Conservation (phyloP, 2,797 vertebrate species). For the Spea hammondii region DNA sequence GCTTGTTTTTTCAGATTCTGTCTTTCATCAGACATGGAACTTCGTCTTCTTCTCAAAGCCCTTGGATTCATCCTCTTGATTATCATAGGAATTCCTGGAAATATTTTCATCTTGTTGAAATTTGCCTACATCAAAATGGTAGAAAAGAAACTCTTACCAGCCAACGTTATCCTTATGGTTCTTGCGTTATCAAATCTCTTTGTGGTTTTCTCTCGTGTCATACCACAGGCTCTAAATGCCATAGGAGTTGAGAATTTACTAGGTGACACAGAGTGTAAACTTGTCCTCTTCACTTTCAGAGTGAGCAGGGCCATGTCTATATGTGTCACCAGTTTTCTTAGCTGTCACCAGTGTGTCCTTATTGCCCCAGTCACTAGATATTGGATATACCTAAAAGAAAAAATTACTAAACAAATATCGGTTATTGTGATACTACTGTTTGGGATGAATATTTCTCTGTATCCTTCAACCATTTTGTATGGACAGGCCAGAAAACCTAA, state of each 20-base stretch:
- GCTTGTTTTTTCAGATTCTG: background rate
- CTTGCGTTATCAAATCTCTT: conserved; percentile 21
- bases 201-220: conserved; percentile 38
- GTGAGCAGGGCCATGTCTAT: conserved; percentile 47
- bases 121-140: conserved; percentile 9
- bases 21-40: background rate
- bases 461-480: conserved; percentile 1
- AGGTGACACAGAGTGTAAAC: conserved; percentile 40
- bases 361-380: conserved; percentile 26
- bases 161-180: conserved; percentile 19
- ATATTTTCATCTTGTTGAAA: conserved; percentile 24
- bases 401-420: background rate
- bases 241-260: conserved; percentile 38
- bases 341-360: conserved; percentile 38
- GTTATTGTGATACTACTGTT: conserved; percentile 16
- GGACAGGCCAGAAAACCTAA: background rate
- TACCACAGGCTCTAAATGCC: conserved; percentile 37
- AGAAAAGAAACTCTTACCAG: conserved; percentile 27
- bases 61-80: conserved; percentile 16
- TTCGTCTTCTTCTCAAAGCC: conserved; percentile 1
- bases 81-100: conserved; percentile 37
- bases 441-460: conserved; percentile 16
- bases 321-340: conserved; percentile 27
- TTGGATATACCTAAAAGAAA: conserved; percentile 31
- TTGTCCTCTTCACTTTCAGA: conserved; percentile 33